phyloP scores from a whole-genome alignment of 1,140 invertebrate genomes.

The Bombus pascuorum region DNA sequence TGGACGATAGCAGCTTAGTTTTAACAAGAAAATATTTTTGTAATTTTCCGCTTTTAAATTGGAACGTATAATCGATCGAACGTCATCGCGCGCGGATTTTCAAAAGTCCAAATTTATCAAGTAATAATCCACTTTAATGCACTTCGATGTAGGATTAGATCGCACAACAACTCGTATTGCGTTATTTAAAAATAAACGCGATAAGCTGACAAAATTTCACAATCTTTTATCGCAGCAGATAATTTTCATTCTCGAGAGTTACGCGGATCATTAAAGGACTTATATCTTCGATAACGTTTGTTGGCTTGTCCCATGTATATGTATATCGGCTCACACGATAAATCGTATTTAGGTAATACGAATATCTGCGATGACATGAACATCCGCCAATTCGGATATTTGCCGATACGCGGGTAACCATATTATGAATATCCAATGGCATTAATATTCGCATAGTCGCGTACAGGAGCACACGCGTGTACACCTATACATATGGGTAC shows the following conservation, averaged over 20 bases:
- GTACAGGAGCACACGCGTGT: no score
- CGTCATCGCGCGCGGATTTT: background rate
- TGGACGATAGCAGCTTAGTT: no score
- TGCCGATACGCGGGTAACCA: slow-evolving; percentile 54
- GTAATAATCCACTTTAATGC: background rate
- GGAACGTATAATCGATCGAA: background rate
- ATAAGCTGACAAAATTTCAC: background rate
- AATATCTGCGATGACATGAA: slow-evolving; percentile 54
- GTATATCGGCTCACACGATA: slow-evolving; percentile 15
- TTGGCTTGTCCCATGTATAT: background rate
- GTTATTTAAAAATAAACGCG: background rate
- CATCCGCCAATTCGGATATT: slow-evolving; percentile 56
- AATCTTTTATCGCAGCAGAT: background rate
- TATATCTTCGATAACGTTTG: slow-evolving; percentile 24
- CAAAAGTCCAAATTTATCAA: background rate
- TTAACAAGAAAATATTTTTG: background rate
- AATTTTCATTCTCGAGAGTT: background rate
- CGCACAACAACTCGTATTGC: background rate
- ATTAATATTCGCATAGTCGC: slow-evolving; percentile 49
- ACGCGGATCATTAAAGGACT: slow-evolving; percentile 13
- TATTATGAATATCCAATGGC: slow-evolving; percentile 53
- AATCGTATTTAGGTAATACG: slow-evolving; percentile 53
- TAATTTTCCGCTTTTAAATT: background rate
- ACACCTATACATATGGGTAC: background rate
- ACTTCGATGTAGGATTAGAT: background rate